A percentile compares a stretch with the other conserved stretches of the same genome.
phyloP scores from a whole-genome alignment of 2,113 vertebrate genomes.

The Sceloporus undulatus region DNA sequence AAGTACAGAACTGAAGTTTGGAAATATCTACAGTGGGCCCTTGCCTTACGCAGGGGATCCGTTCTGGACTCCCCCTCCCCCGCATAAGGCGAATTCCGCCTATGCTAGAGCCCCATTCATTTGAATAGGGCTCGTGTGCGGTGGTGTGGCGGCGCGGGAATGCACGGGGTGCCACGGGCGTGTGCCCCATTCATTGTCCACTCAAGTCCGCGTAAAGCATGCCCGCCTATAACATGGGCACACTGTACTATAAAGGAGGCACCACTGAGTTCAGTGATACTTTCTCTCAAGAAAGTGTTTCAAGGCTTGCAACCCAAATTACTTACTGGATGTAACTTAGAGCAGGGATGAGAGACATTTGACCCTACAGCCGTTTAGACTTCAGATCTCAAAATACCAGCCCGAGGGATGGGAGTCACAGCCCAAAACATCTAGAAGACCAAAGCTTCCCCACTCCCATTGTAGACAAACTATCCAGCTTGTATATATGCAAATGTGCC shows the following conservation, averaged over 20 bases:
- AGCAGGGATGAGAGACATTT: not conserved
- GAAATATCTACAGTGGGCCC: too few species aligned
- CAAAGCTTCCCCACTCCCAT: not conserved
- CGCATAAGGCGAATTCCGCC: too few species aligned
- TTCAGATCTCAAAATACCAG: not conserved
- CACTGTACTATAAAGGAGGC: not conserved
- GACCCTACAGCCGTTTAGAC: too few species aligned
- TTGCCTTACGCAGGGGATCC: too few species aligned
- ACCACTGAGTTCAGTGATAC: not conserved
- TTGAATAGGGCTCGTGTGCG: too few species aligned
- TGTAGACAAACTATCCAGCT: not conserved
- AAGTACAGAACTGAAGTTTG: not conserved
- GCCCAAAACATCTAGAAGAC: not conserved
- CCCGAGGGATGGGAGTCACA: not conserved
- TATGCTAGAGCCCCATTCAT: too few species aligned
- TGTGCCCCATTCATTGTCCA: too few species aligned
- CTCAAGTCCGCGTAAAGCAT: too few species aligned
- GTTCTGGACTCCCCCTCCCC: too few species aligned
- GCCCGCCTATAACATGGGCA: too few species aligned
- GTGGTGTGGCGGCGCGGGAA: too few species aligned
- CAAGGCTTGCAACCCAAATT: not conserved
- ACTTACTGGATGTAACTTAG: not conserved
- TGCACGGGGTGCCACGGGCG: too few species aligned
- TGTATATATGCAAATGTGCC: not conserved
- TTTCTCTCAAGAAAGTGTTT: not conserved